These are phyloP conservation scores for Paratrypauchen microcephalus DNA, from an alignment of 2,797 vertebrate species.

Conservation along the genomic window DNA sequence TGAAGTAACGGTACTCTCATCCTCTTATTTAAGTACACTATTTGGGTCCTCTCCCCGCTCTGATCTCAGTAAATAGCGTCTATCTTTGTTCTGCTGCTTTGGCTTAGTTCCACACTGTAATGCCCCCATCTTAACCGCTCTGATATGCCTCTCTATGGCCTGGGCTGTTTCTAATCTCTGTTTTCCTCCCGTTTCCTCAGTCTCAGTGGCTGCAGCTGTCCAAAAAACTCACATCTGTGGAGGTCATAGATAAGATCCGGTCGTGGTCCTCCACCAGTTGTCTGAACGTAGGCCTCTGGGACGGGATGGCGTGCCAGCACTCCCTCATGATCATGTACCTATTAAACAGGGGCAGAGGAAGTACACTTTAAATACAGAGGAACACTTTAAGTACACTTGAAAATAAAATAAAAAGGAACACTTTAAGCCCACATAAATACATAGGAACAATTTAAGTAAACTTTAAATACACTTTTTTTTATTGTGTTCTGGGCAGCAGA, in stretches of 20 bases:
- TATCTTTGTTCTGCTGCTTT: background rate
- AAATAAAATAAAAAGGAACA: background rate
- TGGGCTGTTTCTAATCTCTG: background rate
- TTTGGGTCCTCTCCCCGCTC: no score
- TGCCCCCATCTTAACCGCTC: background rate
- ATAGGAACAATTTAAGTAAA: background rate
- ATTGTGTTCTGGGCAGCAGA: no score
- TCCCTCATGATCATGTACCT: conserved; percentile 99
- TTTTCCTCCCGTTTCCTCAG: background rate
- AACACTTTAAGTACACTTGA: background rate
- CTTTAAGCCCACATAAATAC: background rate
- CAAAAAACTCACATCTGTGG: conserved; percentile 88
- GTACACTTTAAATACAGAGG: background rate
- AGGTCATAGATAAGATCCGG: conserved; percentile 90
- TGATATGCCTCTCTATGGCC: background rate
- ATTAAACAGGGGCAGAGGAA: conserved; percentile 24
- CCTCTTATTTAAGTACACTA: no score
- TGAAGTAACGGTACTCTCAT: no score
- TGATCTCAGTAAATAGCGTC: background rate
- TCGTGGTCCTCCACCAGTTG: conserved; percentile 98
- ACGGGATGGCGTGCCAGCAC: conserved; percentile 95
- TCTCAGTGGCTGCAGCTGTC: conserved; percentile 16
- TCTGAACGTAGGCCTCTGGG: conserved; percentile 95
- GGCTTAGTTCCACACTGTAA: background rate
- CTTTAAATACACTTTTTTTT: background rate